Evolutionary conservation across 2,113 vertebrate genomes (phyloP).

Genomic region (Gopherus evgoodei): DNA sequence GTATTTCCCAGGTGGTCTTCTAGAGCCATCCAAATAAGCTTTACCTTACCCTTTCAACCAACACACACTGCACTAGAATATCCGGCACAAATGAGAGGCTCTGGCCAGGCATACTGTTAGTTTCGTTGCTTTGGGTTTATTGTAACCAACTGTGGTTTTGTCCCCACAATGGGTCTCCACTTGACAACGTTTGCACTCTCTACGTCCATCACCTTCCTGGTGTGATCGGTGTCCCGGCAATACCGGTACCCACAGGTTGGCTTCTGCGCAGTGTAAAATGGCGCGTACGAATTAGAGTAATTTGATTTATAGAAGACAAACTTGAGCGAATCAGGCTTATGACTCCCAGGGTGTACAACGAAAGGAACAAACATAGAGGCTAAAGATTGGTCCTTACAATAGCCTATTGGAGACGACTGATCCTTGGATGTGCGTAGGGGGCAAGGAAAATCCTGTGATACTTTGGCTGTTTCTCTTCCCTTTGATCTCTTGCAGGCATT

Average conservation of each 20-base stretch:
- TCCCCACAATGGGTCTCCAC: constrained; percentile 40
- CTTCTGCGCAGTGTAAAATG: constrained; percentile 77
- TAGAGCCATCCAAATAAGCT: not conserved
- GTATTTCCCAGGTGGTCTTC: not conserved
- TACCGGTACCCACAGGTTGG: constrained; percentile 73
- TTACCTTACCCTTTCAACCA: too few relatives aligned
- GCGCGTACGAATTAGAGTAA: constrained; percentile 67
- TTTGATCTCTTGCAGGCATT: not conserved
- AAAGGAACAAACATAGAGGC: not conserved
- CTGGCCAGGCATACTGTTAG: rapidly evolving
- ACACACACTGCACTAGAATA: not conserved
- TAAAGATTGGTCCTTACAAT: not conserved
- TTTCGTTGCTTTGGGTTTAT: not conserved
- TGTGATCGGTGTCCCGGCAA: constrained; percentile 45
- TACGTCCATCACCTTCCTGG: constrained; percentile 44
- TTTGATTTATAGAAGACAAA: constrained; percentile 65
- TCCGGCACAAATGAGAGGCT: not conserved
- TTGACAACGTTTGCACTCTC: not conserved
- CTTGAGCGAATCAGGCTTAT: not conserved
- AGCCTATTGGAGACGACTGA: not conserved
- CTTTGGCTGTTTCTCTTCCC: not conserved
- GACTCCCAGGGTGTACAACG: not conserved
- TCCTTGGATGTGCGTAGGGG: rapidly evolving
- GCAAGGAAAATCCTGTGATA: rapidly evolving
- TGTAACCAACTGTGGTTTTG: rapidly evolving